Evolutionary conservation across 2,113 vertebrate genomes (phyloP).

Genomic region (Corythaixoides concolor): DNA sequence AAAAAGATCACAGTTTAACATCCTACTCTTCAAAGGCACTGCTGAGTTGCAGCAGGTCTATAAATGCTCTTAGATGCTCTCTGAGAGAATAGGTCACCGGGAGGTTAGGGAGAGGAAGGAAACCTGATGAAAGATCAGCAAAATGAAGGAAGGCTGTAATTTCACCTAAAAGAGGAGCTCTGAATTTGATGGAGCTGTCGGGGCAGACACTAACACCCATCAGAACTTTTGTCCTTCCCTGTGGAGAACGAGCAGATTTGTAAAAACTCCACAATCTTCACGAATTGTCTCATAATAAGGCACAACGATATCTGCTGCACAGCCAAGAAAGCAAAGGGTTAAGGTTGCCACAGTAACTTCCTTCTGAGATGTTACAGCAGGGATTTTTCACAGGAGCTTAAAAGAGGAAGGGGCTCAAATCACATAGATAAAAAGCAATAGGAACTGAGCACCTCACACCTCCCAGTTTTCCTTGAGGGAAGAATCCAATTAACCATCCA

Average conservation of each 20-base stretch:
- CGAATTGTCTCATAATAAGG: background rate
- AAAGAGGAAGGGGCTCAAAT: background rate
- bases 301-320: background rate
- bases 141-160: constrained; percentile 15
- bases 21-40: constrained; percentile 6
- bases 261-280: constrained; percentile 2
- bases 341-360: constrained; percentile 7
- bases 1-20: background rate
- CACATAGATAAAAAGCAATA: background rate
- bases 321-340: background rate
- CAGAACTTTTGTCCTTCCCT: background rate
- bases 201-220: background rate
- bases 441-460: background rate
- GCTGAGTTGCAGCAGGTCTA: constrained; percentile 10
- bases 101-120: background rate
- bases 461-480: background rate
- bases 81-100: background rate
- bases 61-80: background rate
- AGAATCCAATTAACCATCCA: background rate
- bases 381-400: background rate
- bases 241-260: background rate
- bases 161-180: background rate
- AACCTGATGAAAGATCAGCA: constrained; percentile 4
- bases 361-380: background rate
- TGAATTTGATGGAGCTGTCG: background rate